A percentile compares a stretch with the other conserved stretches of the same genome.
phyloP scores from a whole-genome alignment of 2,888 invertebrate genomes.

The Epistrophella euchroma region DNA sequence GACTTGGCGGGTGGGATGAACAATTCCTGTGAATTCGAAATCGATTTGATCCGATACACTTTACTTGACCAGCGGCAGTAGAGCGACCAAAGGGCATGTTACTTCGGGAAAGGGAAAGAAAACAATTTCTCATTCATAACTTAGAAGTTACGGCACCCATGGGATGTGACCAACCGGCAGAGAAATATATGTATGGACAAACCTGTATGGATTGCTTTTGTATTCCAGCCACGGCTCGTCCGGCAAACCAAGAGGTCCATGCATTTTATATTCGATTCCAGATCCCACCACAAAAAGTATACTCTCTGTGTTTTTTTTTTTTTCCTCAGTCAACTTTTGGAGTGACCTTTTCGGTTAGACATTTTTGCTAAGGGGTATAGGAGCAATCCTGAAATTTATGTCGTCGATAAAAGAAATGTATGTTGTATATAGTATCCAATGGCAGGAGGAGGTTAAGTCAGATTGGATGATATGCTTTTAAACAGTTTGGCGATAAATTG shows the following conservation, averaged over 20 bases:
- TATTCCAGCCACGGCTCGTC: conserved; percentile 67
- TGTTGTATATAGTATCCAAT: conserved; percentile 8
- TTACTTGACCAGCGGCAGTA: conserved; percentile 62
- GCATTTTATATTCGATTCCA: conserved; percentile 74
- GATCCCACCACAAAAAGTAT: conserved; percentile 32
- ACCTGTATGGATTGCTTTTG: conserved; percentile 49
- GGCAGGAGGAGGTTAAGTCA: conserved; percentile 29
- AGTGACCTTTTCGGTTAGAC: conserved; percentile 39
- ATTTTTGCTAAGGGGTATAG: conserved; percentile 14
- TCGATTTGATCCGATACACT: conserved; percentile 75
- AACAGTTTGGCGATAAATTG: conserved; percentile 79
- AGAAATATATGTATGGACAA: conserved; percentile 30
- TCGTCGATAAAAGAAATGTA: conserved; percentile 68
- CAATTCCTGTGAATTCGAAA: conserved; percentile 76
- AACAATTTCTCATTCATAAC: conserved; percentile 84
- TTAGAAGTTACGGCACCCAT: conserved; percentile 83
- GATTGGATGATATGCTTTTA: conserved; percentile 66
- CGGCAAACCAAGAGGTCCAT: conserved; percentile 66
- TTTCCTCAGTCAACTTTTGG: conserved; percentile 18
- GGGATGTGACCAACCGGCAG: conserved; percentile 78
- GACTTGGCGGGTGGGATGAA: conserved; percentile 9
- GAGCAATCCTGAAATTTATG: conserved; percentile 67
- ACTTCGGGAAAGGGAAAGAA: conserved; percentile 56
- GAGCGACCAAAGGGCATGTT: conserved; percentile 28
- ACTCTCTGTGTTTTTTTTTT: conserved; percentile 3